These are phyloP conservation scores for Merodon equestris DNA, from an alignment of 2,888 invertebrate genomes.

Conservation along the genomic window DNA sequence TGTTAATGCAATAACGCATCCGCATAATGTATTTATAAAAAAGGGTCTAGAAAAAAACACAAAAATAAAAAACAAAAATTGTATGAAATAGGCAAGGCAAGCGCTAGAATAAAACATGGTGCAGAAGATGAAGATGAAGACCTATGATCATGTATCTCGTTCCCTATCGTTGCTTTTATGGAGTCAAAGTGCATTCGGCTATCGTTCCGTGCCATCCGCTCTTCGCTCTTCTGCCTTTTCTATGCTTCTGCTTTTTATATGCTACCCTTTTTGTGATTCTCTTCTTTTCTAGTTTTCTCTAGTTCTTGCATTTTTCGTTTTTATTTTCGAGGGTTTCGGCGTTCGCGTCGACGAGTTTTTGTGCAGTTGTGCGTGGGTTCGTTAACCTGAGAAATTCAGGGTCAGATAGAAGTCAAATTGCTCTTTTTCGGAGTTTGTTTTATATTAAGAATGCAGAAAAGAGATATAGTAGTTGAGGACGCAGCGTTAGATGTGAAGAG, in stretches of 20 bases:
- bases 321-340: constrained; percentile 2
- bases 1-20: constrained; percentile 57
- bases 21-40: constrained; percentile 41
- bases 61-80: constrained; percentile 26
- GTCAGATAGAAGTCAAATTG: constrained; percentile 73
- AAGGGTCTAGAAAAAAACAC: constrained; percentile 7
- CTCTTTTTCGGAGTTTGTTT: constrained; percentile 43
- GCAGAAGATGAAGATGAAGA: background rate
- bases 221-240: no score
- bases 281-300: constrained; percentile 30
- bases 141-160: constrained; percentile 7
- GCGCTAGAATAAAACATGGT: background rate
- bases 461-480: background rate
- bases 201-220: constrained; percentile 8
- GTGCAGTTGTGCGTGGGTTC: constrained; percentile 70
- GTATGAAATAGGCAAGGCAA: constrained; percentile 23
- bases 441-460: constrained; percentile 37
- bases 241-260: constrained; percentile 17
- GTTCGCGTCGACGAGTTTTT: constrained; percentile 49
- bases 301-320: constrained; percentile 5
- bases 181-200: constrained; percentile 13
- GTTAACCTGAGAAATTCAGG: constrained; percentile 73
- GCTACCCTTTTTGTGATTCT: constrained; percentile 16
- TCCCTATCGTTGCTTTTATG: constrained; percentile 11
- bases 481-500: background rate